Conservation (phyloP, 2,797 vertebrate genomes). For the Squalus acanthias region DNA sequence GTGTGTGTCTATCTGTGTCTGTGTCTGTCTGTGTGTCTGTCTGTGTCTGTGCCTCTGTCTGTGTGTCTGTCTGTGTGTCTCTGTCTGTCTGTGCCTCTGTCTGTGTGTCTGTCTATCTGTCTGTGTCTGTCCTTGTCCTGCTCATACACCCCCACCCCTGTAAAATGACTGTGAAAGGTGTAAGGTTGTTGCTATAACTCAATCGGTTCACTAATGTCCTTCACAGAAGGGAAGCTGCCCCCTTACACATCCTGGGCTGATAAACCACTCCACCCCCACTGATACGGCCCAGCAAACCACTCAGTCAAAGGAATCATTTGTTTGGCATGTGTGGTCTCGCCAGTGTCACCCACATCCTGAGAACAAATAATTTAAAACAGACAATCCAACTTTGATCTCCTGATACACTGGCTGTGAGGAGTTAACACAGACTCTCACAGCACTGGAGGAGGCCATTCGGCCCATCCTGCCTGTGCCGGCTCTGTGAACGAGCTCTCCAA, state of each 20-base stretch:
- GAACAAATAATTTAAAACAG: neutral
- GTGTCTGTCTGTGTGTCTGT: neutral
- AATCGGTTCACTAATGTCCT: neutral
- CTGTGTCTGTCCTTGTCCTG: neutral
- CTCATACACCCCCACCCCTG: neutral
- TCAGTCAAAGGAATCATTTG: neutral
- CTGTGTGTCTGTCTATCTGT: neutral
- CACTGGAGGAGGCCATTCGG: neutral
- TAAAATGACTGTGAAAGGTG: neutral
- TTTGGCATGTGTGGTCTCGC: neutral
- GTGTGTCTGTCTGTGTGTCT: neutral
- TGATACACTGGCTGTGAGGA: neutral
- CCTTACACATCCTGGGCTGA: neutral
- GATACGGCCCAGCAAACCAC: no score
- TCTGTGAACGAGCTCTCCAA: neutral
- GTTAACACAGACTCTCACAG: neutral
- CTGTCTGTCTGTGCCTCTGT: no score
- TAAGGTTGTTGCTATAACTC: neutral
- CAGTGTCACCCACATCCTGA: neutral
- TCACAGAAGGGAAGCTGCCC: neutral
- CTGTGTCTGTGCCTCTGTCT: neutral
- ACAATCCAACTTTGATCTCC: neutral
- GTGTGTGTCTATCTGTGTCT: no score
- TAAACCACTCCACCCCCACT: neutral
- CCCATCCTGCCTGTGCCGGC: neutral